Percentiles rank a stretch among this genome's conserved stretches.
Conservation (phyloP, 1,140 invertebrate species). For the Lasaia peninsularis region DNA sequence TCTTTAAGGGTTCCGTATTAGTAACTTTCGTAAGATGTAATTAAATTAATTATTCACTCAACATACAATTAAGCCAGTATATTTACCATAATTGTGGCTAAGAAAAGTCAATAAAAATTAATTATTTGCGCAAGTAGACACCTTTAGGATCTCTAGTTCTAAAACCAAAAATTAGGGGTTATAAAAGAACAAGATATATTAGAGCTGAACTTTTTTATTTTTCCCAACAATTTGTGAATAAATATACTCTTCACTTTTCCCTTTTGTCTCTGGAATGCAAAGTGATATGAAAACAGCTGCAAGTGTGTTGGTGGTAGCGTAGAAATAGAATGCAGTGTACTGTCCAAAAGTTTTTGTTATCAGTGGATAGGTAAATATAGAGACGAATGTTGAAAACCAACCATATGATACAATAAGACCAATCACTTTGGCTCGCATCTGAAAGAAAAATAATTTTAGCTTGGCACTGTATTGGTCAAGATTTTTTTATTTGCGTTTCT, state of each 20-base stretch:
- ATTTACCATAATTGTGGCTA: too few relatives aligned
- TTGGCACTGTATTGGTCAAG: too few relatives aligned
- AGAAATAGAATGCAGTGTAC: conserved; percentile 30
- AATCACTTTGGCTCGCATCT: conserved; percentile 44
- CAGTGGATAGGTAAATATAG: conserved; percentile 28
- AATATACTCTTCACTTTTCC: conserved; percentile 31
- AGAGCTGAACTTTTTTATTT: neutral
- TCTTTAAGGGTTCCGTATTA: too few relatives aligned
- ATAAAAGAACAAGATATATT: neutral
- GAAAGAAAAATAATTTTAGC: conserved; percentile 27
- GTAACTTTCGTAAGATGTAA: too few relatives aligned
- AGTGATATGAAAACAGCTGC: conserved; percentile 25
- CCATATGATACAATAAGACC: conserved; percentile 28
- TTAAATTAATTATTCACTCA: too few relatives aligned
- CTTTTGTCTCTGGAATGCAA: conserved; percentile 32
- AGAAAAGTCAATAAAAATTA: too few relatives aligned
- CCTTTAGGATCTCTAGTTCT: too few relatives aligned
- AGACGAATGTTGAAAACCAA: conserved; percentile 36
- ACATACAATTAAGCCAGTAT: too few relatives aligned
- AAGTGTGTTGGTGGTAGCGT: conserved; percentile 26
- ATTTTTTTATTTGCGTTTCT: too few relatives aligned
- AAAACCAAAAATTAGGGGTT: too few relatives aligned
- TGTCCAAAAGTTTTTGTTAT: conserved; percentile 24
- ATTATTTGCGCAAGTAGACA: too few relatives aligned
- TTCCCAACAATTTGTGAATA: neutral